phyloP scores from a whole-genome alignment of 2,113 vertebrate species.

The Mesoclemmys tuberculata region DNA sequence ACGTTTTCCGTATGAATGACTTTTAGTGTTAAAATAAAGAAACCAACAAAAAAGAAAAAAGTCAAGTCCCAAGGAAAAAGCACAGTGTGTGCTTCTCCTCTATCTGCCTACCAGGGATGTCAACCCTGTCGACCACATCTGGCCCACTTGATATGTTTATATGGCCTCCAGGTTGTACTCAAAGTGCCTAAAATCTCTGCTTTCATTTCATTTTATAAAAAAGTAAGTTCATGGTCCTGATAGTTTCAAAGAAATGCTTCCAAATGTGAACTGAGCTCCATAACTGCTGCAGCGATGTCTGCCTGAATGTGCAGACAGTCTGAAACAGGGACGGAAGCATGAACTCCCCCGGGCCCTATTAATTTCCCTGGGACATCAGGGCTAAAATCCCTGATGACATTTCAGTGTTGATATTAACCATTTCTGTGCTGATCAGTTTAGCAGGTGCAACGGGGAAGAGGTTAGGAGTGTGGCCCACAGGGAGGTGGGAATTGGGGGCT shows the following conservation, averaged over 20 bases:
- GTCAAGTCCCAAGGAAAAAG: background rate
- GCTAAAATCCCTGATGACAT: background rate
- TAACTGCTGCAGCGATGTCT: background rate
- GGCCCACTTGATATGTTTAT: background rate
- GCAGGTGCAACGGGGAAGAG: background rate
- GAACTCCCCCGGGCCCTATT: background rate
- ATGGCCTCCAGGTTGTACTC: background rate
- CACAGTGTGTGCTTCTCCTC: background rate
- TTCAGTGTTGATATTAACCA: background rate
- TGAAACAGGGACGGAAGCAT: background rate
- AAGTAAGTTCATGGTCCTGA: background rate
- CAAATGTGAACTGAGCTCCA: accelerated
- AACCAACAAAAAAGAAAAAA: background rate
- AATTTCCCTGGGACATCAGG: background rate
- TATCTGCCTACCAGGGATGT: background rate
- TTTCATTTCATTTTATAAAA: background rate
- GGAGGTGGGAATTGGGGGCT: background rate
- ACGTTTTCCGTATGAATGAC: background rate
- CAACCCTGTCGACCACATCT: background rate
- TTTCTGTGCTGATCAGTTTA: background rate
- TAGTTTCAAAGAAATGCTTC: background rate
- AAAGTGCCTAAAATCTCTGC: background rate
- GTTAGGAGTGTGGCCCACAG: background rate
- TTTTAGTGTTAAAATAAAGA: background rate
- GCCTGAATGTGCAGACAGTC: accelerated